Percentiles rank a stretch among this genome's conserved stretches.
These are phyloP conservation scores for Dipus sagitta DNA, from an alignment of 2,797 vertebrate genomes.

Conservation along the genomic window DNA sequence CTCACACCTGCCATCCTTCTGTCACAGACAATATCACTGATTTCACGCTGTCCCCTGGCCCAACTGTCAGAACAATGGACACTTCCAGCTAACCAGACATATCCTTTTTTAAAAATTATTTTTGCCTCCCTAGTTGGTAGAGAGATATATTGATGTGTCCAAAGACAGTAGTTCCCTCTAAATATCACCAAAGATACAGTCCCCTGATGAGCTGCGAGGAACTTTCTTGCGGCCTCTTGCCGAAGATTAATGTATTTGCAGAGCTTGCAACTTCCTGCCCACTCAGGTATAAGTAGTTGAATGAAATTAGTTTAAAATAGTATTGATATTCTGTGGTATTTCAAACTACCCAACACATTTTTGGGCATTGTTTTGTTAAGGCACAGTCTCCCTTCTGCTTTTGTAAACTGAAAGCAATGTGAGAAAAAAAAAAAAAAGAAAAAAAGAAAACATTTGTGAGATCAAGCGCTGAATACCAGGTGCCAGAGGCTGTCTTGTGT, in stretches of 20 bases:
- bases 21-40: background rate
- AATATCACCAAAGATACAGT: background rate
- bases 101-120: background rate
- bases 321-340: background rate
- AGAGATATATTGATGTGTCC: background rate
- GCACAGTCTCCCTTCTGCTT: background rate
- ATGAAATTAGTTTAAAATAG: background rate
- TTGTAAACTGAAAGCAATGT: background rate
- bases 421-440: background rate
- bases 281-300: background rate
- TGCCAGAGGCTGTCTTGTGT: background rate
- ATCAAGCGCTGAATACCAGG: conserved; percentile 8
- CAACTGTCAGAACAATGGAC: background rate
- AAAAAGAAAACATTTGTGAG: background rate
- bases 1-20: background rate
- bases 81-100: background rate
- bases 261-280: background rate
- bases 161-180: background rate
- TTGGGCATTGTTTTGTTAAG: background rate
- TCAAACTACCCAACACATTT: background rate
- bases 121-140: background rate
- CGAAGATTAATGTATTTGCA: background rate
- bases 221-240: background rate
- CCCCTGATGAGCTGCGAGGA: background rate
- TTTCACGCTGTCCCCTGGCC: background rate